Conservation (phyloP, 1,140 invertebrate genomes). For the Pantala flavescens region DNA sequence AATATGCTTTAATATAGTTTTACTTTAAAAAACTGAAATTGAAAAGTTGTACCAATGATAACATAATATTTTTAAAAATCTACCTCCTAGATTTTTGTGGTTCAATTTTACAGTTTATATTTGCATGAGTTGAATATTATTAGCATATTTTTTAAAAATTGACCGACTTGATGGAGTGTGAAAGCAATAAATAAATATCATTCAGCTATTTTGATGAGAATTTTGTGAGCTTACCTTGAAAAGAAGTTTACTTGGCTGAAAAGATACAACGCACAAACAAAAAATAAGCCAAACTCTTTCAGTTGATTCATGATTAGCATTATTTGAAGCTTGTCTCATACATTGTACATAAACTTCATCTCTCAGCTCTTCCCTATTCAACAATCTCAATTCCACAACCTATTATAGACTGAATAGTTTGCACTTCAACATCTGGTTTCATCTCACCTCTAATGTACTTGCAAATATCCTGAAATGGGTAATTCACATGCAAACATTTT, state of each 20-base stretch:
- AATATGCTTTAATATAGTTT: too few species aligned
- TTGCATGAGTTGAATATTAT: too few species aligned
- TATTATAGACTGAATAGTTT: constrained; percentile 74
- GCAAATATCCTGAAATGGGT: constrained; percentile 57
- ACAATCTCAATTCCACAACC: constrained; percentile 74
- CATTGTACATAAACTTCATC: constrained; percentile 86
- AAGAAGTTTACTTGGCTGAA: constrained; percentile 81
- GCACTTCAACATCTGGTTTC: constrained; percentile 68
- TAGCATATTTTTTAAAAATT: too few species aligned
- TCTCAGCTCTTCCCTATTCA: constrained; percentile 73
- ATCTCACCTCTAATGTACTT: constrained; percentile 78
- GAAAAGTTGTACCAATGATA: too few species aligned
- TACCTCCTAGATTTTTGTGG: too few species aligned
- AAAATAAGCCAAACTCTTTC: constrained; percentile 81
- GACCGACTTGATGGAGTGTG: too few species aligned
- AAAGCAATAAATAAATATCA: too few species aligned
- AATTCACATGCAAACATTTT: background rate
- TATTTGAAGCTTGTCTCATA: constrained; percentile 73
- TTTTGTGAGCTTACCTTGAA: constrained; percentile 46
- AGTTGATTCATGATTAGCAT: constrained; percentile 66
- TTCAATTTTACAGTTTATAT: too few species aligned
- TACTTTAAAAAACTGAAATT: too few species aligned
- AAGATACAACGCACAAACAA: constrained; percentile 79
- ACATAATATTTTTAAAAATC: too few species aligned
- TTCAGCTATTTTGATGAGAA: constrained; percentile 11